phyloP scores from a whole-genome alignment of 2,888 invertebrate species.

The Crossocerus cetratus region DNA sequence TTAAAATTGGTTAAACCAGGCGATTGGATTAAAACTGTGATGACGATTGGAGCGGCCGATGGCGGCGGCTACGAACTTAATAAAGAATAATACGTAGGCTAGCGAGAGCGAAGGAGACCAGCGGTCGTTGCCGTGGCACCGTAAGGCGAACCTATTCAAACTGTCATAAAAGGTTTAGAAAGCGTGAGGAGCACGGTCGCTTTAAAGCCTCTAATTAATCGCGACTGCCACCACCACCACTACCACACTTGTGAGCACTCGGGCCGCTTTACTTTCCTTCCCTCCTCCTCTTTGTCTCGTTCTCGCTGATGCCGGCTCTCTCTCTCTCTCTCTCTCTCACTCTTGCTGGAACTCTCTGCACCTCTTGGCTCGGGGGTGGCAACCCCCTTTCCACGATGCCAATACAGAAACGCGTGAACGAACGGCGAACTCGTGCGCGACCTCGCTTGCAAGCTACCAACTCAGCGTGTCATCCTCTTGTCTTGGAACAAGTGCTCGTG shows the following conservation, averaged over 20 bases:
- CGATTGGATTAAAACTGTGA: too few species aligned
- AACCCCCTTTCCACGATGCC: too few species aligned
- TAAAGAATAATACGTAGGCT: constrained; percentile 41
- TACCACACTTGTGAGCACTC: constrained; percentile 29
- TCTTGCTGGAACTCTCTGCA: too few species aligned
- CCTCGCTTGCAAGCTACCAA: constrained; percentile 43
- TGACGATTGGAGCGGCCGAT: too few species aligned
- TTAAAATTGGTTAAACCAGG: too few species aligned
- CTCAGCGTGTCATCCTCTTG: constrained; percentile 50
- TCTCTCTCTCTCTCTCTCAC: not conserved
- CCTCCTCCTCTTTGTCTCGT: not conserved
- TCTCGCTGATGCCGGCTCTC: too few species aligned
- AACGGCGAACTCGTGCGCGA: constrained; percentile 24
- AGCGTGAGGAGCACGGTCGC: constrained; percentile 42
- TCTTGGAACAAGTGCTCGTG: constrained; percentile 49
- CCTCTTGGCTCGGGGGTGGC: not conserved
- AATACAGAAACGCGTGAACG: too few species aligned
- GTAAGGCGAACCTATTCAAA: constrained; percentile 31
- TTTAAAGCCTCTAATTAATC: constrained; percentile 52
- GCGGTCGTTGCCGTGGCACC: constrained; percentile 14
- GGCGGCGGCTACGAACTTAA: constrained; percentile 18
- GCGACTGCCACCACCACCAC: constrained; percentile 30
- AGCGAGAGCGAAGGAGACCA: constrained; percentile 9
- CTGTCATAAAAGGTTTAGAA: constrained; percentile 44
- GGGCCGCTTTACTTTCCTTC: constrained; percentile 17